Conservation (phyloP, 1,140 invertebrate genomes). For the Drosophila lini region DNA sequence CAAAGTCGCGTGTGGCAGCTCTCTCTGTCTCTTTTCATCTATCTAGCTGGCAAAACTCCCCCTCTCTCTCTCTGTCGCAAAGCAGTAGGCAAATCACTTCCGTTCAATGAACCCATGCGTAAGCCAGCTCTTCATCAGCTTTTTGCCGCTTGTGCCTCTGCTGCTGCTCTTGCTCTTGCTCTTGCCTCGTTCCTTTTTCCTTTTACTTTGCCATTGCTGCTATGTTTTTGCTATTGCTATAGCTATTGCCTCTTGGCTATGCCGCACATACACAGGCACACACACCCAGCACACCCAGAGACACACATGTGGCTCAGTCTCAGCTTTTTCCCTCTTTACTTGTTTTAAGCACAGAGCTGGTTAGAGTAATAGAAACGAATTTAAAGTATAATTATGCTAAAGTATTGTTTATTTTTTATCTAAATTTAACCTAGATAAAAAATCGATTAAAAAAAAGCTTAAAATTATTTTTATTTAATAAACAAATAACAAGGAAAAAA, state of each 20-base stretch:
- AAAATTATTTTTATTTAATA: neutral
- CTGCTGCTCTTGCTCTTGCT: slow-evolving; percentile 19
- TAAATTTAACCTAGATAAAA: neutral
- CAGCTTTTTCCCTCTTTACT: slow-evolving; percentile 15
- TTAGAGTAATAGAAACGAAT: neutral
- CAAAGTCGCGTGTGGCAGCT: slow-evolving; percentile 49
- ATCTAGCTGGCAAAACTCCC: neutral
- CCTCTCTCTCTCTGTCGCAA: slow-evolving; percentile 1
- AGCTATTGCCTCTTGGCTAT: slow-evolving; percentile 55
- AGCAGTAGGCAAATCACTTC: slow-evolving; percentile 80
- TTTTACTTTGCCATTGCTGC: slow-evolving; percentile 40
- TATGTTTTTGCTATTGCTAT: slow-evolving; percentile 29
- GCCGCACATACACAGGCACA: slow-evolving; percentile 27
- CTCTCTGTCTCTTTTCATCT: slow-evolving; percentile 7
- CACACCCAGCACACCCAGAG: slow-evolving; percentile 13
- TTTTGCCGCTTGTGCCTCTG: slow-evolving; percentile 32
- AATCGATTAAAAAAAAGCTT: too few relatives aligned
- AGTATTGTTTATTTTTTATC: neutral
- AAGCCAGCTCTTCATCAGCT: slow-evolving; percentile 68
- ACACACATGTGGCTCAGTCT: slow-evolving; percentile 42
- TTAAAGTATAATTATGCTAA: neutral
- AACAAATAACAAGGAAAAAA: neutral
- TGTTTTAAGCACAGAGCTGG: slow-evolving; percentile 27
- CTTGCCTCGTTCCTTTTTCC: slow-evolving; percentile 26
- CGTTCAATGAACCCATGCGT: slow-evolving; percentile 82